These are phyloP conservation scores for Allophyes oxyacanthae DNA, from an alignment of 2,888 invertebrate genomes.

Conservation along the genomic window DNA sequence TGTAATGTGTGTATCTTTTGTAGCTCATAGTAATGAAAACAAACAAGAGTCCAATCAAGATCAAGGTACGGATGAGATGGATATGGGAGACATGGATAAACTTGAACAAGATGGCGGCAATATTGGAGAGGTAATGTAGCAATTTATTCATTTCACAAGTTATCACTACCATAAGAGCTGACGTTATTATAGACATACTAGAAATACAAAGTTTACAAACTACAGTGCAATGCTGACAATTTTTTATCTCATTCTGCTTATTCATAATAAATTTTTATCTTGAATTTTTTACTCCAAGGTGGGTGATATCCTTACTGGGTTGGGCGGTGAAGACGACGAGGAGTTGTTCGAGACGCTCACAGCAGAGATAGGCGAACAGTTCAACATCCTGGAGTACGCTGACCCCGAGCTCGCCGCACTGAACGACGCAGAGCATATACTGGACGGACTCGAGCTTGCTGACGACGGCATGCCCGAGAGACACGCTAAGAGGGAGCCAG, in stretches of 20 bases:
- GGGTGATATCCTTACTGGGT: constrained; percentile 94
- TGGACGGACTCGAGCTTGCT: constrained; percentile 95
- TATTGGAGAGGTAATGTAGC: constrained; percentile 81
- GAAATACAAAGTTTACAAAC: too few relatives aligned
- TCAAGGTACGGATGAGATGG: constrained; percentile 83
- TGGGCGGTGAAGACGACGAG: constrained; percentile 96
- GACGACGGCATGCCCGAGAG: constrained; percentile 93
- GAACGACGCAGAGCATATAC: constrained; percentile 94
- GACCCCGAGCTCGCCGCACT: constrained; percentile 97
- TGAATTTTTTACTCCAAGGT: constrained; percentile 76
- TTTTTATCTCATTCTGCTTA: not conserved
- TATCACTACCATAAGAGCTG: too few relatives aligned
- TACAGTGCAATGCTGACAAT: too few relatives aligned
- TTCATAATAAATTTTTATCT: not conserved
- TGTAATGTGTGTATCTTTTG: constrained; percentile 29
- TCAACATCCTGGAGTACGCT: constrained; percentile 98
- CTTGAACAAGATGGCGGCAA: constrained; percentile 85
- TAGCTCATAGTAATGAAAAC: constrained; percentile 66
- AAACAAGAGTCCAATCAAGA: constrained; percentile 77
- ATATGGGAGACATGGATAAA: constrained; percentile 87
- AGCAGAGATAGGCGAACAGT: constrained; percentile 97
- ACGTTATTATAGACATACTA: too few relatives aligned
- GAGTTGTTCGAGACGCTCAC: constrained; percentile 92
- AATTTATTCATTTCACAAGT: not conserved
- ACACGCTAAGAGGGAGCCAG: constrained; percentile 83